Percentiles rank a stretch among this genome's conserved stretches.
phyloP scores from a whole-genome alignment of 2,113 vertebrate species.

The Varanus komodoensis region DNA sequence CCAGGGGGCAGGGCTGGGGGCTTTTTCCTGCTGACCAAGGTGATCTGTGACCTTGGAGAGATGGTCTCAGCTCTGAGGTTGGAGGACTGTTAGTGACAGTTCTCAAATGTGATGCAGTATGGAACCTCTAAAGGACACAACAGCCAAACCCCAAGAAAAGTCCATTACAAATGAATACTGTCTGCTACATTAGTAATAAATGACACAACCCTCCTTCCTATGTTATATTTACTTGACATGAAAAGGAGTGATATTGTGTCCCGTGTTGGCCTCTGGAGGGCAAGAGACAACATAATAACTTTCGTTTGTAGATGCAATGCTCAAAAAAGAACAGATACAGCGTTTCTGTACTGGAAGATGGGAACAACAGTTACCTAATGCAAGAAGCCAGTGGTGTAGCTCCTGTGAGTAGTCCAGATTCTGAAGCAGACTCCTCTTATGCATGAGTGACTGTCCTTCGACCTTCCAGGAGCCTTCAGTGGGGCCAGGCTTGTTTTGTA shows the following conservation, averaged over 20 bases:
- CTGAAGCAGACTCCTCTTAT: conserved; percentile 7
- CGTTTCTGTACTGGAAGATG: neutral
- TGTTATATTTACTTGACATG: neutral
- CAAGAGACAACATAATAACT: neutral
- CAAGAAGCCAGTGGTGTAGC: neutral
- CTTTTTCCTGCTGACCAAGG: too few relatives aligned
- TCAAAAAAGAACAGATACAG: neutral
- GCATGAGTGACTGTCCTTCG: neutral
- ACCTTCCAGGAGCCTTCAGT: neutral
- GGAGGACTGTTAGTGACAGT: neutral
- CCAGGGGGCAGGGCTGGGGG: too few relatives aligned
- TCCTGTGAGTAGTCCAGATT: neutral
- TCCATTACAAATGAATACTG: neutral
- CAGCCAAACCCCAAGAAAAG: neutral
- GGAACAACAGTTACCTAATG: neutral
- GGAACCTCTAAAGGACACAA: neutral
- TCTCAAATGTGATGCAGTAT: neutral
- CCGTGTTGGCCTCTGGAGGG: neutral
- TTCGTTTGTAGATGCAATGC: neutral
- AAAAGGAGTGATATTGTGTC: neutral
- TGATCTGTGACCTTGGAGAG: too few relatives aligned
- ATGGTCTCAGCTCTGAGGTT: too few relatives aligned
- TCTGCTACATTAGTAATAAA: neutral
- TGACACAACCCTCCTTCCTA: neutral
- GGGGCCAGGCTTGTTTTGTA: conserved; percentile 22